Percentiles rank a stretch among this genome's conserved stretches.
phyloP scores from a whole-genome alignment of 2,113 vertebrate species.

The Crotophaga sulcirostris region DNA sequence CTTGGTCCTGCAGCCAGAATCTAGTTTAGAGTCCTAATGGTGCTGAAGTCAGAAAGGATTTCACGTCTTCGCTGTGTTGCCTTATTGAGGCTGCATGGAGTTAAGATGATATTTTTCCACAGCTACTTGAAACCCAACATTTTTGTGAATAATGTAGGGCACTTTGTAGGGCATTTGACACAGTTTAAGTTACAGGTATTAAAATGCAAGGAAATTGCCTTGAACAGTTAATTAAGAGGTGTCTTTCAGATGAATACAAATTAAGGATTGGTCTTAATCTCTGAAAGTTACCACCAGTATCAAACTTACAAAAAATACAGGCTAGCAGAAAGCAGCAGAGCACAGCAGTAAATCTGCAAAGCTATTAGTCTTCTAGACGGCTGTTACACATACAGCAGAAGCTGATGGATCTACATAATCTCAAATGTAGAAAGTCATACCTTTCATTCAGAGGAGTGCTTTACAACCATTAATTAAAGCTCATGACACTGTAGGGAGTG shows the following conservation, averaged over 20 bases:
- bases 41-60: neutral
- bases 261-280: neutral
- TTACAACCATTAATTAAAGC: slow-evolving; percentile 51
- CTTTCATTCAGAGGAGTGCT: slow-evolving; percentile 39
- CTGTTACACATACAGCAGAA: slow-evolving; percentile 33
- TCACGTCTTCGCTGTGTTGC: neutral
- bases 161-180: neutral
- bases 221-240: neutral
- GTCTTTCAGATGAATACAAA: neutral
- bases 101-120: neutral
- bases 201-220: neutral
- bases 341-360: slow-evolving; percentile 32
- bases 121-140: neutral
- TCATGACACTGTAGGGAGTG: slow-evolving; percentile 18
- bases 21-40: neutral
- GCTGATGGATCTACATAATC: slow-evolving; percentile 19
- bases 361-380: slow-evolving; percentile 33
- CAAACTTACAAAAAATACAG: neutral
- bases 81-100: neutral
- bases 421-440: slow-evolving; percentile 16
- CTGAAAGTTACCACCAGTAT: neutral
- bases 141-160: neutral
- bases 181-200: neutral
- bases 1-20: neutral
- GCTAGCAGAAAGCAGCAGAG: slow-evolving; percentile 19